Evolutionary conservation across 2,113 vertebrate species (phyloP), one percentile per base, ranked within the genome.

Genomic region (Brachirus orientalis): DNA sequence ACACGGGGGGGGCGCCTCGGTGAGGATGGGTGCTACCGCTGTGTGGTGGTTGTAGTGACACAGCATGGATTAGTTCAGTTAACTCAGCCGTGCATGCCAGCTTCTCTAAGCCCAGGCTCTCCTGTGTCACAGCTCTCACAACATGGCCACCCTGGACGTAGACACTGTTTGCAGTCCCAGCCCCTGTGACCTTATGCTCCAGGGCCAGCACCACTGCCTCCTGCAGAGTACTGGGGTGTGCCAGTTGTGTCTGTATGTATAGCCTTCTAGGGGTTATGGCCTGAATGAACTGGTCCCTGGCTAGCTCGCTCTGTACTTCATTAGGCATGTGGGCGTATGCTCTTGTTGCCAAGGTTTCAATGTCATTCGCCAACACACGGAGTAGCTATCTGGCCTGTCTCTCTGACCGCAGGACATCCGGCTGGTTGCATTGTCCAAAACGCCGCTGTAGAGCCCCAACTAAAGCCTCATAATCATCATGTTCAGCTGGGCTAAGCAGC

Each of bases 251-350:
- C 48, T 28, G 48, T 12, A 51, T 28, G 20, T 14, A 12, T 5
- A 51, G 20, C 11, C 36, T 28, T 17, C 51, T 36, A 2, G 3
- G 36, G 7, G 54, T 43, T 58, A 58, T 58, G 8, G 40, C 56
- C 9, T 13, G 14, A 12, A 58, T 58, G 40, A 58, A 58, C 40
- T 58, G 56, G 40, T 58, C 56, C 19, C 56, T 58, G 12, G 56
- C 56, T 7, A 58, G 38, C 4, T 44, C 56, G 8, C 13, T 44
- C 19, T 28, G n/a, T 8, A 41, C 36, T 4, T 43, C 56, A 16
- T 38, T 1, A 19, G 40, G 12, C 18, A 41, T 58, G 38, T 44
- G 56, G 19, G 38, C 19, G 7, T 58, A 44, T 16, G 56, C 56
- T 43, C 56, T 19, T 12, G 19, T 43, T 10, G 38, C n/a, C 19